Conservation (phyloP, 2,113 vertebrate species). For the Formicarius rufipectus region DNA sequence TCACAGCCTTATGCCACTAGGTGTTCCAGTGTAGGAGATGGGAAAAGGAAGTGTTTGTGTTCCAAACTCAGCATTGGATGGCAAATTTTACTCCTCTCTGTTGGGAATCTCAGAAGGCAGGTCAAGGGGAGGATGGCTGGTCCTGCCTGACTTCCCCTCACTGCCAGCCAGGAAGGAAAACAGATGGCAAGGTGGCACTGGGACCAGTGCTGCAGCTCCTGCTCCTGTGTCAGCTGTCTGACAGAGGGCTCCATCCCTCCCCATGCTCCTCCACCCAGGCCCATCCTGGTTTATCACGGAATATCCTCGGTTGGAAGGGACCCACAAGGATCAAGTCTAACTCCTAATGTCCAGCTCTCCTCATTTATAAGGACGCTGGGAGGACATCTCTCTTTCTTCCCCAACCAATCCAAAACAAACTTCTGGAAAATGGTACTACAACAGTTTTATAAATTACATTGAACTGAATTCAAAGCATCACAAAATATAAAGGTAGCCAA, state of each 20-base stretch:
- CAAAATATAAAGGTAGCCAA: not conserved
- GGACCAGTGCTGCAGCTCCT: fast-evolving
- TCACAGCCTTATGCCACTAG: not conserved
- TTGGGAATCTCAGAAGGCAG: not conserved
- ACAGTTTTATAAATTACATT: not conserved
- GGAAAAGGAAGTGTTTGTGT: not conserved
- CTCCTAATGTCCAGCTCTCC: not conserved
- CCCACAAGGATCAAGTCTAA: not conserved
- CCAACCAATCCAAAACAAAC: not conserved
- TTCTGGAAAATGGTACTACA: not conserved
- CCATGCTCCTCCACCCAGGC: not conserved
- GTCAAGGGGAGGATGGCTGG: not conserved
- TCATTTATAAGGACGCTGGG: not conserved
- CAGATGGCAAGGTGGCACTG: not conserved
- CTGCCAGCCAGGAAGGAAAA: not conserved
- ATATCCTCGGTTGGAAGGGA: not conserved
- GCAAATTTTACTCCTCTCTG: not conserved
- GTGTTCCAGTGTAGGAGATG: not conserved
- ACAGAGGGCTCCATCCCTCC: not conserved
- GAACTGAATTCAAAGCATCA: not conserved
- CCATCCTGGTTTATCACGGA: not conserved
- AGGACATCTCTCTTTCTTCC: not conserved
- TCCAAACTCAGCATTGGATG: not conserved
- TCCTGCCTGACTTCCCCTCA: not conserved
- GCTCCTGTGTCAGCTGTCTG: not conserved